These are phyloP conservation scores for Odocoileus hemionus DNA, from an alignment of 2,113 vertebrate genomes.

Conservation along the genomic window DNA sequence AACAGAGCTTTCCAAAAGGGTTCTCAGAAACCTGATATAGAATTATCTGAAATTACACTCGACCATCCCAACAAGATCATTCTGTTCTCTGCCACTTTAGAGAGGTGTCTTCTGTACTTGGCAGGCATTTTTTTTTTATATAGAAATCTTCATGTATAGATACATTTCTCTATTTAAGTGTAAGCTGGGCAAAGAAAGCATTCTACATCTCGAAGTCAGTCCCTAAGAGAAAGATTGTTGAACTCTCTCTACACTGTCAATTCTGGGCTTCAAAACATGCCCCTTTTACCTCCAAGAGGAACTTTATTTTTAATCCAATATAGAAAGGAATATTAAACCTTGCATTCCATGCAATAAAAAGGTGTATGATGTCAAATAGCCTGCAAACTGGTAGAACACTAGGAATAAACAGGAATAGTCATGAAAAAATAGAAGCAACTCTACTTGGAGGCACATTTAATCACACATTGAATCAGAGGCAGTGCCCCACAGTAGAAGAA, in stretches of 20 bases:
- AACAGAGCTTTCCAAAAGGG: conserved; percentile 50
- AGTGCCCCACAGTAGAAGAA: fast-evolving
- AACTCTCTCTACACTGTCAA: neutral
- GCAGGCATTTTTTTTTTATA: conserved; percentile 21
- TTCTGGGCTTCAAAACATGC: conserved; percentile 43
- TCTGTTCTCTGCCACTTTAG: conserved; percentile 49
- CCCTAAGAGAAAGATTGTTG: neutral
- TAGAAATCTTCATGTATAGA: conserved; percentile 41
- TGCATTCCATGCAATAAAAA: neutral
- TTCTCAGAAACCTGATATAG: conserved; percentile 63
- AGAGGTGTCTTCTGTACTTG: conserved; percentile 42
- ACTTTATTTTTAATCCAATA: conserved; percentile 23
- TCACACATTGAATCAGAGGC: neutral
- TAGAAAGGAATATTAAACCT: neutral
- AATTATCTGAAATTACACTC: conserved; percentile 72
- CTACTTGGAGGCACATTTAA: neutral
- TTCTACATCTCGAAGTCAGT: neutral
- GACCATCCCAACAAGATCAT: conserved; percentile 46
- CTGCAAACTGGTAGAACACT: neutral
- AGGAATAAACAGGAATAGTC: neutral
- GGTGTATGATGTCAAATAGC: neutral
- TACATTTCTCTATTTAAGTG: conserved; percentile 18
- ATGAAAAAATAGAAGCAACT: neutral
- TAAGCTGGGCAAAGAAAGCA: conserved; percentile 34
- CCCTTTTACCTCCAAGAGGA: conserved; percentile 14